A percentile compares a stretch with the other conserved stretches of the same genome.
These are phyloP conservation scores for Cerastis rubricosa DNA, from an alignment of 2,888 invertebrate genomes.

Conservation along the genomic window DNA sequence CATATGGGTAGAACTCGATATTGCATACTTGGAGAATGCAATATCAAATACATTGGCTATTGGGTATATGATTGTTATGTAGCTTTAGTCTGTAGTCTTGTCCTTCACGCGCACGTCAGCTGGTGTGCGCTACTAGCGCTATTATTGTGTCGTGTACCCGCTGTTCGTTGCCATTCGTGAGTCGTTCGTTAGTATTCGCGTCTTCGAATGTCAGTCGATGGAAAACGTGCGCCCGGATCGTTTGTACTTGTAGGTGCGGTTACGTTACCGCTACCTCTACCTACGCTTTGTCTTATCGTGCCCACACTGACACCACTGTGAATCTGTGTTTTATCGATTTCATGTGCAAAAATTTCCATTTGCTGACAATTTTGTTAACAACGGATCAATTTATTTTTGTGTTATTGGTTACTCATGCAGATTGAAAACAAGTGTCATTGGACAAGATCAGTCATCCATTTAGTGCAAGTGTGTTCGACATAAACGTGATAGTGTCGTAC, in stretches of 20 bases:
- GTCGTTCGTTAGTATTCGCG: slow-evolving; percentile 73
- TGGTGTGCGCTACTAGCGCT: slow-evolving; percentile 67
- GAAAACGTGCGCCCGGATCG: slow-evolving; percentile 76
- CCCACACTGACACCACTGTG: slow-evolving; percentile 68
- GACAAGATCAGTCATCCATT: slow-evolving; percentile 82
- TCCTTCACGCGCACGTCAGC: slow-evolving; percentile 69
- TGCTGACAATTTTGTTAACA: slow-evolving; percentile 69
- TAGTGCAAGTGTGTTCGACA: slow-evolving; percentile 80
- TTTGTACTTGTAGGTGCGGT: slow-evolving; percentile 76
- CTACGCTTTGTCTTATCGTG: slow-evolving; percentile 80
- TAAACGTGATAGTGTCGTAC: slow-evolving; percentile 74
- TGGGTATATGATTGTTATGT: slow-evolving; percentile 11
- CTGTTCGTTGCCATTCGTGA: slow-evolving; percentile 65
- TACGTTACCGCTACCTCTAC: slow-evolving; percentile 75
- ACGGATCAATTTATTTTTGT: slow-evolving; percentile 74
- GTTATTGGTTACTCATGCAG: slow-evolving; percentile 74
- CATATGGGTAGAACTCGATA: slow-evolving; percentile 9
- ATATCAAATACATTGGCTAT: slow-evolving; percentile 37
- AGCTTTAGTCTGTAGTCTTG: slow-evolving; percentile 55
- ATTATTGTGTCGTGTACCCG: slow-evolving; percentile 61
- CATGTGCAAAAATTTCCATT: slow-evolving; percentile 75
- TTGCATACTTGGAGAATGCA: slow-evolving; percentile 33
- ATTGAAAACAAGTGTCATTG: slow-evolving; percentile 83
- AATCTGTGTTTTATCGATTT: slow-evolving; percentile 81
- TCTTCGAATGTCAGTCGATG: slow-evolving; percentile 77